Percentiles rank a stretch among this genome's conserved stretches.
phyloP scores from a whole-genome alignment of 2,888 invertebrate species.

The Pteria penguin region DNA sequence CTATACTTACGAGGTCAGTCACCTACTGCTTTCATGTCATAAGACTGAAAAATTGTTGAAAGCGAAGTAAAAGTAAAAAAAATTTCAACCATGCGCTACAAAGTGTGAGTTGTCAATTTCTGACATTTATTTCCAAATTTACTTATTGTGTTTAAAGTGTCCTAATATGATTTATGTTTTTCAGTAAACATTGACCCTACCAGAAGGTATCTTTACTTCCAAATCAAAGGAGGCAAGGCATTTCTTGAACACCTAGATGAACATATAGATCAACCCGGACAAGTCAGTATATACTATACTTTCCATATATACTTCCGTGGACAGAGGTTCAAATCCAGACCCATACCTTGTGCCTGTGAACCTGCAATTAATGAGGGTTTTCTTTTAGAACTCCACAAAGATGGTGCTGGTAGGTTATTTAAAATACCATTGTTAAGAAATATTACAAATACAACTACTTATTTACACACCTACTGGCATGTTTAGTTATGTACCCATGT shows the following conservation, averaged over 20 bases:
- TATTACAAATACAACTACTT: no score
- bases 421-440: no score
- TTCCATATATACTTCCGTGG: constrained; percentile 77
- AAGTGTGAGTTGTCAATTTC: no score
- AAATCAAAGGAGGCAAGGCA: constrained; percentile 77
- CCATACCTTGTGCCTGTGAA: constrained; percentile 78
- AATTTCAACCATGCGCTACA: no score
- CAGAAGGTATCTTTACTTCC: constrained; percentile 75
- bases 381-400: constrained; percentile 78
- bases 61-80: no score
- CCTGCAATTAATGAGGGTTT: constrained; percentile 79
- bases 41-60: no score
- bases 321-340: constrained; percentile 77
- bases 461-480: no score
- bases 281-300: constrained; percentile 72
- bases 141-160: background rate
- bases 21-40: no score
- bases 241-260: constrained; percentile 78
- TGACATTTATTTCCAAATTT: no score
- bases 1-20: no score
- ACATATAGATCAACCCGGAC: constrained; percentile 67
- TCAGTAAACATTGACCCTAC: constrained; percentile 77
- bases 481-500: no score
- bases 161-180: constrained; percentile 21
- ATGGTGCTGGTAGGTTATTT: constrained; percentile 71